Evolutionary conservation across 2,113 vertebrate genomes (phyloP).

Genomic region (Ivindomyrus marchei): DNA sequence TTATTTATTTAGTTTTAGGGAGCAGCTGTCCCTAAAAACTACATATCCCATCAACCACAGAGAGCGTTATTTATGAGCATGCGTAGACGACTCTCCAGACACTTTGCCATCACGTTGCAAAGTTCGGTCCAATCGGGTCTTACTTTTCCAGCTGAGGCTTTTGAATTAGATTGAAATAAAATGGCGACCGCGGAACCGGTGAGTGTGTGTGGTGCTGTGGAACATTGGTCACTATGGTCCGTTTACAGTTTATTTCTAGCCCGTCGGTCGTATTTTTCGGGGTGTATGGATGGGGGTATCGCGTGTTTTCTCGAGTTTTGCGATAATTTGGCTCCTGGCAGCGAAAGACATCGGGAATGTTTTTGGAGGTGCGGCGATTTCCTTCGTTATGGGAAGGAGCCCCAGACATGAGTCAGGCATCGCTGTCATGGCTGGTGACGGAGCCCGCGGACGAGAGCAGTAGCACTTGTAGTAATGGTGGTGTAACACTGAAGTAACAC

Average conservation of each 20-base stretch:
- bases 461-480: not conserved
- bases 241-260: not conserved
- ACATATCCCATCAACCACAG: not conserved
- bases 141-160: not conserved
- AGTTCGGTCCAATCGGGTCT: not conserved
- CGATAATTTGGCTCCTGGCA: not conserved
- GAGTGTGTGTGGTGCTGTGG: not conserved
- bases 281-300: not conserved
- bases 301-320: not conserved
- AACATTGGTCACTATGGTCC: not conserved
- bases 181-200: conserved; percentile 11
- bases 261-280: not conserved
- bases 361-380: not conserved
- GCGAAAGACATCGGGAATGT: not conserved
- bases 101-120: not conserved
- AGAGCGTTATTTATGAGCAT: not conserved
- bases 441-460: not conserved
- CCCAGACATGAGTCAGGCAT: not conserved
- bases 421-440: not conserved
- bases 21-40: not conserved
- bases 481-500: not conserved
- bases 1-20: not conserved
- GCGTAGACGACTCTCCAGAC: not conserved
- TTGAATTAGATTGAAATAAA: conserved; percentile 10
- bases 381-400: not conserved